Evolutionary conservation across 2,113 vertebrate species (phyloP).

Genomic region (Hippocampus abdominalis): DNA sequence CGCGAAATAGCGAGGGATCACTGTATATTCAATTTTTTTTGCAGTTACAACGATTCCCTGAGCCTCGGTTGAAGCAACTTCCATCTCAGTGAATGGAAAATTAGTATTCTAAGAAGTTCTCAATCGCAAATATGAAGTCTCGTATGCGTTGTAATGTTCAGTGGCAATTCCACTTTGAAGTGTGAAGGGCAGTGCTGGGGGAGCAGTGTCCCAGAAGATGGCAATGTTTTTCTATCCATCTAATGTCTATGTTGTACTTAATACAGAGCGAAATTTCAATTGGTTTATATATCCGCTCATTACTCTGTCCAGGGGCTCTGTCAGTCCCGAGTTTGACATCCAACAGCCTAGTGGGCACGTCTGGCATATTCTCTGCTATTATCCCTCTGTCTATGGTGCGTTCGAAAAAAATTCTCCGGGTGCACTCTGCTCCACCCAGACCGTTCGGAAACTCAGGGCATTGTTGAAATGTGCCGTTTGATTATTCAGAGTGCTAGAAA

Average conservation of each 20-base stretch:
- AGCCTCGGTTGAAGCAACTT: background rate
- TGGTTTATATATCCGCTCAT: background rate
- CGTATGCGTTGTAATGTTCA: background rate
- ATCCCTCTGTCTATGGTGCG: background rate
- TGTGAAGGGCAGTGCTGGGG: background rate
- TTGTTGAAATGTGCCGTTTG: too few species aligned
- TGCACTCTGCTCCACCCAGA: too few species aligned
- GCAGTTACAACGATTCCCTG: conserved; percentile 10
- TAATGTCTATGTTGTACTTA: background rate
- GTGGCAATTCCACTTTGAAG: background rate
- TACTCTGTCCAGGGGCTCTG: background rate
- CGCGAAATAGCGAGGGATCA: too few species aligned
- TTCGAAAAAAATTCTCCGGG: too few species aligned
- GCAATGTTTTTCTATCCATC: background rate
- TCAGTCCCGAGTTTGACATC: background rate
- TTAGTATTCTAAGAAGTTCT: background rate
- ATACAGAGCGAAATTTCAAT: background rate
- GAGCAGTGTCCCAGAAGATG: background rate
- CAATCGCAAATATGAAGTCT: background rate
- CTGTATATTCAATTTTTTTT: conserved; percentile 16
- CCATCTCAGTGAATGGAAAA: background rate
- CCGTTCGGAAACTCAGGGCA: too few species aligned
- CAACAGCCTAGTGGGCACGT: background rate
- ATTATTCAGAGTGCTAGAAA: too few species aligned
- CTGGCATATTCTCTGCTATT: background rate